phyloP scores from a whole-genome alignment of 2,113 vertebrate species.

The Lophochroa leadbeateri region DNA sequence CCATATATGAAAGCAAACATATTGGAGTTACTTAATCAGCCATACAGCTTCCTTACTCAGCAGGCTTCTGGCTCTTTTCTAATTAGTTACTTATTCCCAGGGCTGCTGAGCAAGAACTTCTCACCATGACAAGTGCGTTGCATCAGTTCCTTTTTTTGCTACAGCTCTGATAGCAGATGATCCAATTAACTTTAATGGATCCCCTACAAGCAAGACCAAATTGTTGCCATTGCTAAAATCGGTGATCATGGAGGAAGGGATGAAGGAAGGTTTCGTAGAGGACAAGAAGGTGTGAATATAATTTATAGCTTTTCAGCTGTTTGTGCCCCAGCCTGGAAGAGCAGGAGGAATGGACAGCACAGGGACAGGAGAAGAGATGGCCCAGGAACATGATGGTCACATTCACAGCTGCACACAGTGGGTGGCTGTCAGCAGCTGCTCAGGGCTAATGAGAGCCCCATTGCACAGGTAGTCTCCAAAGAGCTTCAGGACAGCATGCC shows the following conservation, averaged over 20 bases:
- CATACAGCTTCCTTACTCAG: background rate
- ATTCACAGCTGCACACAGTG: background rate
- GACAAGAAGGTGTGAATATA: background rate
- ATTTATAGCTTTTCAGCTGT: background rate
- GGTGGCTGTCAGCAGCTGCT: background rate
- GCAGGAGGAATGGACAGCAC: background rate
- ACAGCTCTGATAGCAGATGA: background rate
- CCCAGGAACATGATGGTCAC: background rate
- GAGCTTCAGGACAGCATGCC: background rate
- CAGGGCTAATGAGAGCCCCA: background rate
- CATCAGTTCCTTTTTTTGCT: background rate
- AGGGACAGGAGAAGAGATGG: background rate
- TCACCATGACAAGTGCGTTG: background rate
- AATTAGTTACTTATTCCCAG: constrained; percentile 22
- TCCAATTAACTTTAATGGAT: constrained; percentile 5
- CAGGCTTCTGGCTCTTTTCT: constrained; percentile 12
- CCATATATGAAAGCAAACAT: background rate
- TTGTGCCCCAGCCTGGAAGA: background rate
- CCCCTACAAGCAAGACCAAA: background rate
- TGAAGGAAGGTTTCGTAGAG: background rate
- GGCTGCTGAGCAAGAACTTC: constrained; percentile 30
- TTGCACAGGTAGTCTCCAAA: background rate
- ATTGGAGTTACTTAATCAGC: background rate
- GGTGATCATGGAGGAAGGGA: background rate
- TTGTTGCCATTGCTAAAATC: background rate